A percentile compares a stretch with the other conserved stretches of the same genome.
Evolutionary conservation across 1,140 invertebrate genomes (phyloP).

Genomic region (Drosophila tropicalis): DNA sequence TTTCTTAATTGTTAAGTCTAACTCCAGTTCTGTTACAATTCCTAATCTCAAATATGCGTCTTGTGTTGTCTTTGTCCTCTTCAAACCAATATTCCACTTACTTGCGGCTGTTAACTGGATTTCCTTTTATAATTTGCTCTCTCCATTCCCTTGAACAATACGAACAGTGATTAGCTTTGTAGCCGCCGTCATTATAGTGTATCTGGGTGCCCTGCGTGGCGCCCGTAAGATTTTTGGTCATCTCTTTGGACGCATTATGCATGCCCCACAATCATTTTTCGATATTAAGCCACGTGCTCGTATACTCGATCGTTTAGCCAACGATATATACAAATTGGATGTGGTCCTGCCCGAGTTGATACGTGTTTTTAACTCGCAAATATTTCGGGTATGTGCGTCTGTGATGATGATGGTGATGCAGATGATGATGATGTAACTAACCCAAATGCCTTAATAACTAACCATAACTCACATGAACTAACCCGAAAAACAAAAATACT

Average conservation of each 20-base stretch:
- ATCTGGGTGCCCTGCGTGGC: conserved; percentile 51
- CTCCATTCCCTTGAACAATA: not conserved
- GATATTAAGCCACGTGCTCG: conserved; percentile 89
- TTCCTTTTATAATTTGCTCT: not conserved
- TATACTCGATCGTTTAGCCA: conserved; percentile 89
- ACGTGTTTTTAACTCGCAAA: conserved; percentile 77
- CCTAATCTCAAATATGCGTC: conserved; percentile 1
- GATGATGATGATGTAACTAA: no score
- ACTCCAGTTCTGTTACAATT: not conserved
- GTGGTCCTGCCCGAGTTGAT: conserved; percentile 83
- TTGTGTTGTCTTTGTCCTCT: not conserved
- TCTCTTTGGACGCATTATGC: conserved; percentile 87
- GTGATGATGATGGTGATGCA: no score
- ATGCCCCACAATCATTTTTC: conserved; percentile 89
- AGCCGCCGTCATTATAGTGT: conserved; percentile 41
- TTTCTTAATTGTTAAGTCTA: not conserved
- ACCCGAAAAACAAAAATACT: not conserved
- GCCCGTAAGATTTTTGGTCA: conserved; percentile 54
- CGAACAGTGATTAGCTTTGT: conserved; percentile 57
- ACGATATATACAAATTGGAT: conserved; percentile 89
- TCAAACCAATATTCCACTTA: not conserved
- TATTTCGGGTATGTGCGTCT: conserved; percentile 79
- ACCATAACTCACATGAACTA: no score
- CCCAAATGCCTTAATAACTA: no score
- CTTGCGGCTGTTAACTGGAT: not conserved